phyloP scores from a whole-genome alignment of 2,113 vertebrate species.

The Eleginops maclovinus region DNA sequence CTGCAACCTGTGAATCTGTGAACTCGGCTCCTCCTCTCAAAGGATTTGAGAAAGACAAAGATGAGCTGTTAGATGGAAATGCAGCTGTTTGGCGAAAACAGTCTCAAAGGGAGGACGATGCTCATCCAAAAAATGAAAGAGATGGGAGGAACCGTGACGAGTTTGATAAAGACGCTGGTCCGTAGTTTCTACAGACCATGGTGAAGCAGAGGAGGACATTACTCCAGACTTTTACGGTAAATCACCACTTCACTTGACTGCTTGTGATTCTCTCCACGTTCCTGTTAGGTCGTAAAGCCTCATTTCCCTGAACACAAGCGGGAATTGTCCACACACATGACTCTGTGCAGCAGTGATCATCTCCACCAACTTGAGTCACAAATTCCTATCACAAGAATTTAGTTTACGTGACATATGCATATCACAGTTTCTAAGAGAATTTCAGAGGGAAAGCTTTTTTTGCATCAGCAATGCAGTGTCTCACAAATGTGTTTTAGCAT shows the following conservation, averaged over 20 bases:
- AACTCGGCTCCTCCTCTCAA: slow-evolving; percentile 37
- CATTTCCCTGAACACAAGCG: slow-evolving; percentile 6
- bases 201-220: slow-evolving; percentile 12
- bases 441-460: slow-evolving; percentile 8
- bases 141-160: neutral
- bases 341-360: neutral
- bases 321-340: slow-evolving; percentile 8
- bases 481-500: slow-evolving; percentile 83
- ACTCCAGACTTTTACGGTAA: neutral
- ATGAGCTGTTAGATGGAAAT: slow-evolving; percentile 27
- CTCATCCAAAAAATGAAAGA: neutral
- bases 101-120: neutral
- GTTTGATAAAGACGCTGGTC: neutral
- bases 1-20: slow-evolving; percentile 60
- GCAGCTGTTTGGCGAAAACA: slow-evolving; percentile 23
- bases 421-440: slow-evolving; percentile 19
- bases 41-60: slow-evolving; percentile 42
- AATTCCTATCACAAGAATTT: slow-evolving; percentile 1
- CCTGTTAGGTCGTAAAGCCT: slow-evolving; percentile 30
- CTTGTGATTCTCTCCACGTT: slow-evolving; percentile 43
- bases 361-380: neutral
- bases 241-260: slow-evolving; percentile 43
- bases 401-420: slow-evolving; percentile 25
- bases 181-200: slow-evolving; percentile 35
- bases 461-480: slow-evolving; percentile 54